A percentile compares a stretch with the other conserved stretches of the same genome.
These are phyloP conservation scores for Dasypogon diadema DNA, from an alignment of 2,888 invertebrate species.

Conservation along the genomic window DNA sequence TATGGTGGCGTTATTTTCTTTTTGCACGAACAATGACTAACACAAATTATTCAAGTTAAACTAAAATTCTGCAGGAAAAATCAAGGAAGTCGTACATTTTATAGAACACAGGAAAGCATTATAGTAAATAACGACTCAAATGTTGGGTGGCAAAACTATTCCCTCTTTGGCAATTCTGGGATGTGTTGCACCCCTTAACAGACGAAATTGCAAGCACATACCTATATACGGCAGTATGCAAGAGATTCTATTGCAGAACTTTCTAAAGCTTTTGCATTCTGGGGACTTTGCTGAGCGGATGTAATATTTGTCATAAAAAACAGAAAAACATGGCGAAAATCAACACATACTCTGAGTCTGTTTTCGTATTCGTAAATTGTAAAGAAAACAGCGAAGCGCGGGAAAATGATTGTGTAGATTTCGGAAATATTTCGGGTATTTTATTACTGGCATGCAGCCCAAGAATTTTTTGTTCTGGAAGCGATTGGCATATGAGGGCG, in stretches of 20 bases:
- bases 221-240: conserved; percentile 1
- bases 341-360: conserved; percentile 4
- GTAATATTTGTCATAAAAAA: conserved; percentile 48
- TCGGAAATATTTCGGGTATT: conserved; percentile 26
- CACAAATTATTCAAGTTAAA: conserved; percentile 28
- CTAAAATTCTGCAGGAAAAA: conserved; percentile 40
- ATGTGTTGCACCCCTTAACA: conserved; percentile 1
- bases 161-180: conserved; percentile 27
- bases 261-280: conserved; percentile 23
- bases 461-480: too few relatives aligned
- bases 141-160: conserved; percentile 38
- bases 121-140: conserved; percentile 44
- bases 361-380: conserved; percentile 1
- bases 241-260: conserved; percentile 4
- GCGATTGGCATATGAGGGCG: too few relatives aligned
- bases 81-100: conserved; percentile 33
- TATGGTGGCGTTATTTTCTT: neutral
- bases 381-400: neutral
- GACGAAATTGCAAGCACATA: neutral
- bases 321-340: conserved; percentile 29
- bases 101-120: conserved; percentile 47
- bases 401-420: conserved; percentile 13
- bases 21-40: neutral
- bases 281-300: conserved; percentile 22
- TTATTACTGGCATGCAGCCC: conserved; percentile 6